Evolutionary conservation across 2,797 vertebrate species (phyloP), one percentile per base, ranked within the genome.

Genomic region (Vultur gryphus): DNA sequence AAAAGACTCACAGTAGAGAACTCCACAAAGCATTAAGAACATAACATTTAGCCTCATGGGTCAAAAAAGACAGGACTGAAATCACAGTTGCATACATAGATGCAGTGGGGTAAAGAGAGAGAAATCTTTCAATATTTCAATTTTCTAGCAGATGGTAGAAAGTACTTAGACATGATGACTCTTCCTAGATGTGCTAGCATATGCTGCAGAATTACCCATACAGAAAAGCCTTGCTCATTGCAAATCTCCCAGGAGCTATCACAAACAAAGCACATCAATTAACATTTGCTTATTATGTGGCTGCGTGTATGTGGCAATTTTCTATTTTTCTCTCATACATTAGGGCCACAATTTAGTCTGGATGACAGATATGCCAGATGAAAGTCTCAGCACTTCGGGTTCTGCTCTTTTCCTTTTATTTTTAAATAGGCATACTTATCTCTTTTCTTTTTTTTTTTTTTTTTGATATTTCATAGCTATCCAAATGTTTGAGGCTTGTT

Each of bases 81-180:
- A 64, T 67, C 59, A 88, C 39, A 90, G 79, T 62, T 70, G 83
- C 49, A 33, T 55, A 48, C 33, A 76, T 59, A 96, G 93, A 87
- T 64, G 57, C 64, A 44, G 13, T 55, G 25, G 37, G 31, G 41
- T 70, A 90, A 88, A 94, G 57, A n/a, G 28, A 54, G 52, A 73
- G 39, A 87, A 93, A 93, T 94, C 58, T 83, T 83, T 95, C 86
- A 91, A 81, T 97, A 94, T 96, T 97, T 95, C 92, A 84, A 83
- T 96, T 97, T 95, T 73, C 58, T 85, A 95, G 83, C 97, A 98
- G 97, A 98, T 98, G 97, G 97, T 87, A 91, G 82, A 97, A 97
- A 97, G 77, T 87, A 96, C 83, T 97, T 98, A 96, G 35, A 89
- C 73, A 86, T 66, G 81, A 97, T 95, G 95, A 94, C 90, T 97